These are phyloP conservation scores for Dreissena rostriformis DNA, from an alignment of 1,140 invertebrate genomes.

Conservation along the genomic window DNA sequence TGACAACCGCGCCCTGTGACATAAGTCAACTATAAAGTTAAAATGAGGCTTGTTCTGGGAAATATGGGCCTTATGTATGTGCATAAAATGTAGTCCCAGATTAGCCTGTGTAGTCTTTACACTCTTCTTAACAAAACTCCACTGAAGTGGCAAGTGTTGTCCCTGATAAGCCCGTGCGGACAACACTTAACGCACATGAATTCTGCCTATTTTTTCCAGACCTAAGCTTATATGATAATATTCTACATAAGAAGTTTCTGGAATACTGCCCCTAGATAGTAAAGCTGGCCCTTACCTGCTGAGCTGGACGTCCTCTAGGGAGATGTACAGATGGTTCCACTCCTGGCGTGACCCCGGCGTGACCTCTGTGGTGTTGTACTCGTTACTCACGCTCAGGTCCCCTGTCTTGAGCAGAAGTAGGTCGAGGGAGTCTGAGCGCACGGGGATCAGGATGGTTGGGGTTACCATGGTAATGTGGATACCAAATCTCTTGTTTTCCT, in stretches of 20 bases:
- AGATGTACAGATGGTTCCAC: conserved; percentile 83
- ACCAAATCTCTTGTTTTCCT: conserved; percentile 86
- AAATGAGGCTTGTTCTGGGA: no score
- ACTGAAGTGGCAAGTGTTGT: no score
- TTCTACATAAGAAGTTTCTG: no score
- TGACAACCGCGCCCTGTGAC: conserved; percentile 68
- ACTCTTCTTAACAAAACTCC: no score
- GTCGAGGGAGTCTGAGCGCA: conserved; percentile 90
- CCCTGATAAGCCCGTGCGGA: no score
- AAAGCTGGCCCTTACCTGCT: conserved; percentile 79
- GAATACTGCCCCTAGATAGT: no score
- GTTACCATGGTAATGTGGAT: conserved; percentile 88
- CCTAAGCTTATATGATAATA: no score
- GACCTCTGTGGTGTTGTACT: conserved; percentile 84
- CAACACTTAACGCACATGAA: no score
- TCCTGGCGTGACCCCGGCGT: conserved; percentile 67
- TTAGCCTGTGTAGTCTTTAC: no score
- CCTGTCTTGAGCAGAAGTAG: conserved; percentile 91
- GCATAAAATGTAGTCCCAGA: no score
- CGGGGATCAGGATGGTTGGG: conserved; percentile 89
- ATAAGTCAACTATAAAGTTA: background rate
- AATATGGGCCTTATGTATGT: no score
- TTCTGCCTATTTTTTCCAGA: no score
- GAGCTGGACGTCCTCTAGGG: conserved; percentile 86
- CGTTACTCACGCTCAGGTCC: conserved; percentile 89